Evolutionary conservation across 2,888 invertebrate genomes (phyloP).

Genomic region (Plemyria rubiginata): DNA sequence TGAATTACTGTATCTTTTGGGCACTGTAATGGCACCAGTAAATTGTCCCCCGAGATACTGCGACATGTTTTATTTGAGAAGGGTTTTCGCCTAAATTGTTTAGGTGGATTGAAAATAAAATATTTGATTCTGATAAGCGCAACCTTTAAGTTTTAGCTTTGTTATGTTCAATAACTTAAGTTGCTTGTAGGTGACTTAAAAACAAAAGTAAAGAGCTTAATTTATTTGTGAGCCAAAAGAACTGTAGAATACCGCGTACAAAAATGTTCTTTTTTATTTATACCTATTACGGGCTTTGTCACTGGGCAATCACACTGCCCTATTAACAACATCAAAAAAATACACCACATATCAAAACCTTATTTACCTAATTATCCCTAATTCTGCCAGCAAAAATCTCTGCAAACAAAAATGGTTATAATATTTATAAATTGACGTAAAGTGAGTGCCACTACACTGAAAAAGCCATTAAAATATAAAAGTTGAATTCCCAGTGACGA

Average conservation of each 20-base stretch:
- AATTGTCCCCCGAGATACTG: conserved; percentile 28
- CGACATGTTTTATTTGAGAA: conserved; percentile 29
- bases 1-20: conserved; percentile 47
- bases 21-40: conserved; percentile 29
- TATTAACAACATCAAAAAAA: too few relatives aligned
- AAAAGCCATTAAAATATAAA: conserved; percentile 28
- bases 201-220: not conserved
- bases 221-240: not conserved
- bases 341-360: too few relatives aligned
- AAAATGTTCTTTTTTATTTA: too few relatives aligned
- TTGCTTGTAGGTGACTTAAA: not conserved
- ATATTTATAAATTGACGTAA: too few relatives aligned
- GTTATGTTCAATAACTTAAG: not conserved
- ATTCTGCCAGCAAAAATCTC: too few relatives aligned
- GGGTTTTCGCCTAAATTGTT: conserved; percentile 20
- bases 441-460: conserved; percentile 15
- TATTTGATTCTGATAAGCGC: conserved; percentile 3
- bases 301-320: too few relatives aligned
- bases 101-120: conserved; percentile 18
- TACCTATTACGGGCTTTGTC: too few relatives aligned
- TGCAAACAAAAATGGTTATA: too few relatives aligned
- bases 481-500: conserved; percentile 50
- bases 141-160: conserved; percentile 3
- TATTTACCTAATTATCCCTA: too few relatives aligned
- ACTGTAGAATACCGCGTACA: not conserved